Percentiles rank a stretch among this genome's conserved stretches.
Conservation (phyloP, 2,113 vertebrate genomes). For the Laticauda laticaudata region DNA sequence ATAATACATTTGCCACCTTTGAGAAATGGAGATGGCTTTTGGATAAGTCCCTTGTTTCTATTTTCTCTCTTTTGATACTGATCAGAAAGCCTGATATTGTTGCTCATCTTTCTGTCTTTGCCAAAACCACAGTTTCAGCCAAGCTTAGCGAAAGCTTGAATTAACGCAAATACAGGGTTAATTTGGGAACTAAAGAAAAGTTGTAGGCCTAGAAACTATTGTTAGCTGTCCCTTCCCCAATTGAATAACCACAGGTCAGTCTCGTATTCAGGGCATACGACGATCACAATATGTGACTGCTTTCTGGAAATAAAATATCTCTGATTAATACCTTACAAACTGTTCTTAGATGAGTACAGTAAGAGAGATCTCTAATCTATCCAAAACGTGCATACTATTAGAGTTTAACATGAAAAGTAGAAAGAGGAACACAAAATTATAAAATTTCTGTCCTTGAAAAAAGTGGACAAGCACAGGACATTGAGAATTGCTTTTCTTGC, state of each 20-base stretch:
- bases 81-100: too few species aligned
- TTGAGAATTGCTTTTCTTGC: background rate
- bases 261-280: background rate
- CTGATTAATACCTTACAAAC: background rate
- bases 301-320: background rate
- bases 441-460: background rate
- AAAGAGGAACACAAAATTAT: background rate
- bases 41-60: background rate
- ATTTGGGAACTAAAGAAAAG: background rate
- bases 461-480: background rate
- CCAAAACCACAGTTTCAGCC: background rate
- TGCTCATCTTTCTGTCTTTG: background rate
- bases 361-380: background rate
- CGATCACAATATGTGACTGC: background rate
- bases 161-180: background rate
- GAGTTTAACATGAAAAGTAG: background rate
- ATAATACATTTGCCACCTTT: background rate
- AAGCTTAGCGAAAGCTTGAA: background rate
- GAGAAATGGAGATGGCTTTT: background rate
- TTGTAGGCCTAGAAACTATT: background rate
- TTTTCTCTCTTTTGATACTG: background rate
- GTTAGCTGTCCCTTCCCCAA: background rate
- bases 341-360: background rate
- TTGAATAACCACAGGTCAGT: background rate
- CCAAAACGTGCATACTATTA: background rate